phyloP scores from a whole-genome alignment of 2,888 invertebrate species.

The Listrodromus nycthemerus region DNA sequence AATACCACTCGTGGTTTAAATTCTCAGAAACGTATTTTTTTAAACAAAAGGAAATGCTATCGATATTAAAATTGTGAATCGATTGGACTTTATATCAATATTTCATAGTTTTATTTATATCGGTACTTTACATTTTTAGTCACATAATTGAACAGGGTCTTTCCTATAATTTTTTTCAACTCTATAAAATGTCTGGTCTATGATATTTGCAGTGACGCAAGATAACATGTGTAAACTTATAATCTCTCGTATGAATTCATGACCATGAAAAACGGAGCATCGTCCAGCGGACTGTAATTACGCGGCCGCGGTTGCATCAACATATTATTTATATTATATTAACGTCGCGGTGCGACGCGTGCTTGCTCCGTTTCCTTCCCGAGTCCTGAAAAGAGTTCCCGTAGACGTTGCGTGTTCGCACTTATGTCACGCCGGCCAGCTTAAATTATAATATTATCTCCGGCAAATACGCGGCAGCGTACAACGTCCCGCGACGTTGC shows the following conservation, averaged over 20 bases:
- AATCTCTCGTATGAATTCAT: slow-evolving; percentile 29
- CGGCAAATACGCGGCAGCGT: slow-evolving; percentile 31
- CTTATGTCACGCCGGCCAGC: slow-evolving; percentile 70
- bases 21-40: neutral
- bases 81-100: neutral
- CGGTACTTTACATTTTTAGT: neutral
- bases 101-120: neutral
- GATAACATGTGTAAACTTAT: slow-evolving; percentile 5
- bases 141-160: neutral
- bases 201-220: neutral
- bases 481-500: neutral
- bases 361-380: slow-evolving; percentile 6
- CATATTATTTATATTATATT: slow-evolving; percentile 46
- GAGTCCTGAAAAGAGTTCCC: slow-evolving; percentile 1
- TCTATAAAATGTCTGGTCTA: neutral
- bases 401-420: slow-evolving; percentile 69
- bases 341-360: slow-evolving; percentile 27
- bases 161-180: neutral
- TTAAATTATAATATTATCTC: slow-evolving; percentile 70
- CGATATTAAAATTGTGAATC: neutral
- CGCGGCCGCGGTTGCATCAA: slow-evolving; percentile 30
- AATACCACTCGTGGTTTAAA: neutral
- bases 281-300: slow-evolving; percentile 11
- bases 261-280: slow-evolving; percentile 32
- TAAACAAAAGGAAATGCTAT: neutral